These are phyloP conservation scores for Trachelus stipa DNA, from an alignment of 2,888 invertebrate species.

Conservation along the genomic window DNA sequence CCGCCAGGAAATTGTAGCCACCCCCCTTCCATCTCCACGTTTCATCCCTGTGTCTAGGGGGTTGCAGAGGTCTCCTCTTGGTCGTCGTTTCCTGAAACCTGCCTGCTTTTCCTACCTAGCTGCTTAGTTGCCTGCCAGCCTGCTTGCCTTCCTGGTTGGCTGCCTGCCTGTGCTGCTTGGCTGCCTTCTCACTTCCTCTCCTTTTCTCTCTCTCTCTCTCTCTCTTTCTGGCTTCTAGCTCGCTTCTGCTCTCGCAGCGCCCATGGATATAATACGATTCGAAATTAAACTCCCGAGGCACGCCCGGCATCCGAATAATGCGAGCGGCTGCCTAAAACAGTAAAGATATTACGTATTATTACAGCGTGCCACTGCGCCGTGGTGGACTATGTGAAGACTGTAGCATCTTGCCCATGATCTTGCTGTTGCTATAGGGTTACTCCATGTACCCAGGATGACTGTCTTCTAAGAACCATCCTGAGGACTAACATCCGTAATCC, in stretches of 20 bases:
- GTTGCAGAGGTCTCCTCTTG: neutral
- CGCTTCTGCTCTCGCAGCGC: slow-evolving; percentile 24
- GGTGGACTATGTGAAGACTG: neutral
- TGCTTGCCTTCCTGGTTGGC: neutral
- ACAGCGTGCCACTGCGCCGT: slow-evolving; percentile 51
- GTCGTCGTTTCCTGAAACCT: neutral
- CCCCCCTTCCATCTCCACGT: neutral
- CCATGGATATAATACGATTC: slow-evolving; percentile 59
- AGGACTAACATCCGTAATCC: neutral
- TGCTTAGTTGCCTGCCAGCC: neutral
- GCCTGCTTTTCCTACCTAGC: neutral
- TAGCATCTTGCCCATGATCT: slow-evolving; percentile 10
- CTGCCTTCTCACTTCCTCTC: slow-evolving; percentile 14
- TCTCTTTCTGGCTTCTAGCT: slow-evolving; percentile 15
- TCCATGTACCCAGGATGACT: neutral
- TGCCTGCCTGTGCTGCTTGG: neutral
- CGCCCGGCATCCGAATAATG: slow-evolving; percentile 61
- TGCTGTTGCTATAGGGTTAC: neutral
- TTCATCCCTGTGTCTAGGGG: neutral
- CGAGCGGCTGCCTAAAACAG: slow-evolving; percentile 62
- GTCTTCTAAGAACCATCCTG: neutral
- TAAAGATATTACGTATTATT: slow-evolving; percentile 64
- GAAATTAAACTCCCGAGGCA: slow-evolving; percentile 63
- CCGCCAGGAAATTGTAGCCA: neutral
- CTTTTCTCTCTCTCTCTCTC: slow-evolving; percentile 8